Conservation (phyloP, 2,888 invertebrate genomes). For the Aleiodes leptofemur region DNA sequence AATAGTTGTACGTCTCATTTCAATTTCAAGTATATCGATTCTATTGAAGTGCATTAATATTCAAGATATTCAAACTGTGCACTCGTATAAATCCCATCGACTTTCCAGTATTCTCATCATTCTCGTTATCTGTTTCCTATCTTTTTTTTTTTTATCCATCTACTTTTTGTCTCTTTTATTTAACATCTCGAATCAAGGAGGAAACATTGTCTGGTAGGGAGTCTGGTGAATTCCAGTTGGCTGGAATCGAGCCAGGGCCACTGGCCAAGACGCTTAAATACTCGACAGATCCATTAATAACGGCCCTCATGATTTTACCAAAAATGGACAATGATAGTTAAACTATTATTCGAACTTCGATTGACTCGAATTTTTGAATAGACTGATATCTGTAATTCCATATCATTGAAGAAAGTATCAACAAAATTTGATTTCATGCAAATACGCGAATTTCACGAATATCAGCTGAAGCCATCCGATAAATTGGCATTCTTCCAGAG, state of each 20-base stretch:
- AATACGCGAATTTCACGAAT: slow-evolving; percentile 50
- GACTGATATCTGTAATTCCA: background rate
- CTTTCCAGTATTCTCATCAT: slow-evolving; percentile 8
- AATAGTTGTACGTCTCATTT: background rate
- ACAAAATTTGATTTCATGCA: slow-evolving; percentile 14
- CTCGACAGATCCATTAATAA: slow-evolving; percentile 49
- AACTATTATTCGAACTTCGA: background rate
- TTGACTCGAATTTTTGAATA: background rate
- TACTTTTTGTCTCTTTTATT: background rate
- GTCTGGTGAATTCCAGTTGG: slow-evolving; percentile 60
- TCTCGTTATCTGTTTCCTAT: slow-evolving; percentile 21
- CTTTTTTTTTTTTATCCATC: background rate
- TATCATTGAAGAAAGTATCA: background rate
- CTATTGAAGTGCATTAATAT: slow-evolving; percentile 11
- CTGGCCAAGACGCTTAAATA: slow-evolving; percentile 59
- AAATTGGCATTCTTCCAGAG: slow-evolving; percentile 63
- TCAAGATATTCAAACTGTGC: slow-evolving; percentile 6
- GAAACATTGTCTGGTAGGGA: slow-evolving; percentile 48
- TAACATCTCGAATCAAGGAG: slow-evolving; percentile 15
- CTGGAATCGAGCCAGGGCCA: slow-evolving; percentile 63
- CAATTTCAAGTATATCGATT: slow-evolving; percentile 6
- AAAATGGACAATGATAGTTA: slow-evolving; percentile 23
- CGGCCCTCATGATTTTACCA: slow-evolving; percentile 50
- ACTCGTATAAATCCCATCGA: slow-evolving; percentile 25
- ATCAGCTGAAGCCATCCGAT: slow-evolving; percentile 45